Base-by-base conservation (phyloP, 2,113 vertebrate species). In the Anas platyrhynchos region DNA sequence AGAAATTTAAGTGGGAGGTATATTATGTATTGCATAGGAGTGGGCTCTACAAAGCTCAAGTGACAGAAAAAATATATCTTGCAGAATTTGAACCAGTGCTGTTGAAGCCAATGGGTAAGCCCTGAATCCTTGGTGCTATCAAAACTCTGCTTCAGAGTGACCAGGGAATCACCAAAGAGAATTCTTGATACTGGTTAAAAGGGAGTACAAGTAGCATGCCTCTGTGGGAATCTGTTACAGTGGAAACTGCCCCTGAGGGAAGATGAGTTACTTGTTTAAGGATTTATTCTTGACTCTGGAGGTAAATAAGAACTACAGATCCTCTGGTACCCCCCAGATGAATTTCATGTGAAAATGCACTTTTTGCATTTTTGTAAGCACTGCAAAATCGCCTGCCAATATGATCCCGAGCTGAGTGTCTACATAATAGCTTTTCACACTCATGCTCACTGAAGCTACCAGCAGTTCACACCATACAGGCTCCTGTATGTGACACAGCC, bases 111-210 rank as follows among this genome's bases (percentile, higher is more conserved):
- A 9, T 5, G 52, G 32, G 21, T 18, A 46, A 79, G 48, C 6
- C 54, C 65, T 65, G 52, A 46, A 34, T 82, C 52, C 16, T 79
- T 38, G 31, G 23, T 38, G 36, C 36, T 41, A 26, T n/a, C 21
- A 38, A 16, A 75, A 61, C n/a, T 79, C 27, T n/a, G n/a, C 67
- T 56, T 63, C 46, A 32, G 63, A 44, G 67, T 0, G 0, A 69
- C 9, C 13, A 18, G 26, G 29, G 78, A 43, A 20, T 41, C 44
- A 65, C 18, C n/a, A 31, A 44, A 66, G 41, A 21, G 17, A 13
- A 27, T 29, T 65, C 50, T 38, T 65, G 31, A 26, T 32, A 23
- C 12, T 3, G 0, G 54, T 31, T 73, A 32, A 68, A 59, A 69
- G 50, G 10, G 11, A 38, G 1, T 5, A 9, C 29, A 38, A 48